Percentiles rank a stretch among this genome's conserved stretches.
Conservation (phyloP, 2,113 vertebrate species). For the Piliocolobus tephrosceles region DNA sequence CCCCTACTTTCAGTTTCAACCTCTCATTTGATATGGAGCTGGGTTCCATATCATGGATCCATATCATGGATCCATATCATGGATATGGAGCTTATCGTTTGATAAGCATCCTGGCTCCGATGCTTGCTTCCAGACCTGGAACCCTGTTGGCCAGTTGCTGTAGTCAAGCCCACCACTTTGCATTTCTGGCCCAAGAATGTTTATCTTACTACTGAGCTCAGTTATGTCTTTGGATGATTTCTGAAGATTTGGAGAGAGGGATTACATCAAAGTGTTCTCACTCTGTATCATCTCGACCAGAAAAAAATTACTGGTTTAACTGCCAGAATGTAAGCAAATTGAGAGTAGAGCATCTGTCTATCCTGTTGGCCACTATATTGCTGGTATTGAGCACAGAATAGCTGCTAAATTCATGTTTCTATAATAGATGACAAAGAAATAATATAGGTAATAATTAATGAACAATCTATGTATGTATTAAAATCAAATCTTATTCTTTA, state of each 20-base stretch:
- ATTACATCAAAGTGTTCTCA: neutral
- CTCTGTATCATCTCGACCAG: neutral
- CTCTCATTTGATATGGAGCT: neutral
- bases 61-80: too few relatives aligned
- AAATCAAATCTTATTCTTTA: slow-evolving; percentile 40
- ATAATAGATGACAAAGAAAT: neutral
- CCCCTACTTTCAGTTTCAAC: neutral
- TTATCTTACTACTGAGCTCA: neutral
- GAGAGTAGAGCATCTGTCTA: neutral
- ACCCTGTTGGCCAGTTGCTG: neutral
- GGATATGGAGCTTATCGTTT: neutral
- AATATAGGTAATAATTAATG: neutral
- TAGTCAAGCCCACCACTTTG: neutral
- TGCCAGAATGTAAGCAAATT: neutral
- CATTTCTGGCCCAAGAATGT: neutral
- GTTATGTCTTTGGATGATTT: neutral
- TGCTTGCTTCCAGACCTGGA: neutral
- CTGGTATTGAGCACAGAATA: neutral
- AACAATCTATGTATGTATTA: neutral
- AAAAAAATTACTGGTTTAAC: neutral
- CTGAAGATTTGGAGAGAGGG: neutral
- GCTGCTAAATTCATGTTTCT: neutral
- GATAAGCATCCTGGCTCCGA: neutral
- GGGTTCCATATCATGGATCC: neutral
- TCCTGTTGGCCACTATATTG: neutral